Evolutionary conservation across 2,888 invertebrate genomes (phyloP), one percentile per base, ranked within the genome.

Genomic region (Orchesellides sinensis): DNA sequence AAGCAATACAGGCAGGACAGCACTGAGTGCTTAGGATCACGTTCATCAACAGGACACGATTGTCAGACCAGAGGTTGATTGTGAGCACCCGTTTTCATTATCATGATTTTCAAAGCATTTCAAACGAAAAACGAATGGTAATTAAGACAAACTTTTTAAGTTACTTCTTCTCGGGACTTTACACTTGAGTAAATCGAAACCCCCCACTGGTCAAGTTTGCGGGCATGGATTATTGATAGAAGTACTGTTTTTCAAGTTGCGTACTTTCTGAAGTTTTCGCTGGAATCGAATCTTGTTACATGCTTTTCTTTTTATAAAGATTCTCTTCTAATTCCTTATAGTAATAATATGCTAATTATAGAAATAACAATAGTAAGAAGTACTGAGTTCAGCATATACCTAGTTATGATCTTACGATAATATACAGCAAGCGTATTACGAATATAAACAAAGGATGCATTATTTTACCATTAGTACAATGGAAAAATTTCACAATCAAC

Each of bases 401-500:
- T n/a, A n/a, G n/a, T 12, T 12, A 10, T 40, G 12, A 45, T 70
- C n/a, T 54, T 69, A 56, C 4, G 14, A 25, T 52, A 14, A 21
- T 68, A 8, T 52, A 29, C 14, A 6, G 59, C 27, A n/a, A 12
- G 17, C 49, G 56, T 29, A 56, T 25, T 27, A 32, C 19, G 52
- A 54, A 29, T 35, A 69, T 32, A 5, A 5, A 49, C 8, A 5
- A 17, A 4, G 19, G 29, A 45, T 5, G 61, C 29, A 63, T 32
- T 63, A 49, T 52, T 65, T 74, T 63, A 63, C 52, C 63, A 63
- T 49, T 74, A 63, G 74, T 61, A 63, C 23, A 74, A 63, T 35
- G 32, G 47, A 61, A 69, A 69, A 19, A 80, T 23, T 80, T 80
- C 80, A 80, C 80, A 65, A 80, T 65, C 80, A 80, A 80, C 80